A percentile compares a stretch with the other conserved stretches of the same genome.
Conservation (phyloP, 2,113 vertebrate genomes). For the Anthoscopus minutus region DNA sequence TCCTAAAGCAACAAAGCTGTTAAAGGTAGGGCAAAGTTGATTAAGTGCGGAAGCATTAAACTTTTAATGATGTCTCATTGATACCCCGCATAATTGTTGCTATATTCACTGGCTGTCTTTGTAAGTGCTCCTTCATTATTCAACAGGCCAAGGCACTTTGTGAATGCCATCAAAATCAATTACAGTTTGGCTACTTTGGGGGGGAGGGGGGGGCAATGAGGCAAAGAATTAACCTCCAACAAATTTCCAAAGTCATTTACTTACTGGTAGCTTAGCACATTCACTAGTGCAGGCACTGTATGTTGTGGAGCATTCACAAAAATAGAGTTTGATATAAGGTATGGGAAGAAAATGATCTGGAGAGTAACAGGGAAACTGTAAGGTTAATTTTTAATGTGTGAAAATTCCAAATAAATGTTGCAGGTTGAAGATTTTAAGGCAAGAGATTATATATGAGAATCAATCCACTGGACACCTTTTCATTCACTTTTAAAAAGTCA, state of each 20-base stretch:
- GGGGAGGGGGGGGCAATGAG: slow-evolving; percentile 66
- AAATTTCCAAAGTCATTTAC: slow-evolving; percentile 76
- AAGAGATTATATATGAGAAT: not conserved
- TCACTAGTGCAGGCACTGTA: slow-evolving; percentile 25
- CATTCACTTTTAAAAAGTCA: not conserved
- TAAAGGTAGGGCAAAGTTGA: slow-evolving; percentile 43
- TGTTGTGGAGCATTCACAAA: slow-evolving; percentile 39
- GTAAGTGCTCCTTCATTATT: slow-evolving; percentile 56
- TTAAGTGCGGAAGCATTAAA: slow-evolving; percentile 51
- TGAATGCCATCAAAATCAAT: slow-evolving; percentile 73
- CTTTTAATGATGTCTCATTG: slow-evolving; percentile 55
- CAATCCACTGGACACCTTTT: not conserved
- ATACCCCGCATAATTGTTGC: slow-evolving; percentile 54
- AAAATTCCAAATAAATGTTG: not conserved
- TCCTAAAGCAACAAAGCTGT: slow-evolving; percentile 44
- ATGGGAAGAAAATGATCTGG: not conserved
- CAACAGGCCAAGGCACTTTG: slow-evolving; percentile 54
- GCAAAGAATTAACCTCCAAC: slow-evolving; percentile 78
- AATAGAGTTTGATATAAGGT: not conserved
- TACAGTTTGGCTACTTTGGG: slow-evolving; percentile 67
- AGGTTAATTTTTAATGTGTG: not conserved
- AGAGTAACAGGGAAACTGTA: not conserved
- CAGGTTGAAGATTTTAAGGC: not conserved
- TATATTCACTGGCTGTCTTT: slow-evolving; percentile 30
- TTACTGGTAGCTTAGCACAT: slow-evolving; percentile 46